Evolutionary conservation across 2,797 vertebrate species (phyloP).

Genomic region (Margarornis squamiger): DNA sequence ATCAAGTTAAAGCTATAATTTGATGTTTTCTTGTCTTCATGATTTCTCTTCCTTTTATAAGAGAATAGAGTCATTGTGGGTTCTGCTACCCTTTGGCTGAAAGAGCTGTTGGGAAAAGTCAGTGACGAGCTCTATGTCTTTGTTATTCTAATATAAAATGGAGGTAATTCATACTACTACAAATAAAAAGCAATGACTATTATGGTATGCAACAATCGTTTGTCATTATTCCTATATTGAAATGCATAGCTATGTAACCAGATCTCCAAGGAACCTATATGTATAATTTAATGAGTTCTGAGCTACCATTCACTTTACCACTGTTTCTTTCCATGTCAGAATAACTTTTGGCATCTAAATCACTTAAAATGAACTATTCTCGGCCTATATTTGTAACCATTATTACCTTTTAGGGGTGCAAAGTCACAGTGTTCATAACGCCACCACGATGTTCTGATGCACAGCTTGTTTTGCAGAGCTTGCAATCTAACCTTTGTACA

Average conservation of each 20-base stretch:
- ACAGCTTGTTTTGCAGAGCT: background rate
- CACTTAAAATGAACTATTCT: background rate
- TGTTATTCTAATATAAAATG: background rate
- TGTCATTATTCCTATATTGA: background rate
- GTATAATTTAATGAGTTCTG: background rate
- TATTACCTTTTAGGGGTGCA: background rate
- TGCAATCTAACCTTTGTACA: background rate
- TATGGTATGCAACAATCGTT: background rate
- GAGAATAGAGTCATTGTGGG: background rate
- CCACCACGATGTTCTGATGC: background rate
- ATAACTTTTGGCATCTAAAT: background rate
- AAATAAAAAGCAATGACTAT: background rate
- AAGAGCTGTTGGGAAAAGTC: background rate
- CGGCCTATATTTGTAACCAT: background rate
- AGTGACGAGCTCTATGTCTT: background rate
- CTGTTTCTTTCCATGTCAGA: background rate
- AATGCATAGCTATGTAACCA: background rate
- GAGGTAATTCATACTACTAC: background rate
- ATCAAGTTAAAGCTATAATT: background rate
- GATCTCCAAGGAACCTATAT: background rate
- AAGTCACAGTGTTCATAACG: background rate
- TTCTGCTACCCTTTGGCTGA: background rate
- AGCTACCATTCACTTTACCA: background rate
- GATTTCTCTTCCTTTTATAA: background rate
- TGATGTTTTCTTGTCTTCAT: background rate